Base-by-base conservation (phyloP, 2,888 invertebrate species). In the Leptopilina syphax region DNA sequence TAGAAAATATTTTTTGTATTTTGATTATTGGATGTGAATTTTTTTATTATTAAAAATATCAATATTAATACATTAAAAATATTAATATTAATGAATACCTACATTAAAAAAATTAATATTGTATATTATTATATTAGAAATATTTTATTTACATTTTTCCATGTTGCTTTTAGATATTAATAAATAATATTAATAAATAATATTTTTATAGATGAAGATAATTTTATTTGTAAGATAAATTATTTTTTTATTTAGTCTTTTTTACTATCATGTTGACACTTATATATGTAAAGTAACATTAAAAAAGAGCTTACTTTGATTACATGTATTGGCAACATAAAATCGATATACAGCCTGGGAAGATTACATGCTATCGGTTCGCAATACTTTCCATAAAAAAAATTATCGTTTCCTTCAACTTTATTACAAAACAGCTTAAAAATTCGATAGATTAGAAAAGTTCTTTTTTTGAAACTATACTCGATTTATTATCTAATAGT, bases 351-450 rank as follows among this genome's bases (percentile, higher is more conserved):
- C 3, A 18, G 63, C 63, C 63, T 63, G 3, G 24, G 63, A 63
- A 63, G 63, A 63, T 63, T 63, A 63, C 63, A 63, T 60, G 18
- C 63, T 63, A 18, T 63, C 63, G 18, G 63, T 63, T 63, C 24
- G 63, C 63, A 18, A 63, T 9, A 24, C 63, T 63, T 18, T 63
- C 63, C 24, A 63, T 24, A 24, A 63, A 63, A 63, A 63, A 63
- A 63, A 63, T 63, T n/a, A 63, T 63, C 63, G 18, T 63, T 63
- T 63, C 10, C 12, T 63, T 63, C 63, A 63, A 9, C 24, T 63
- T 63, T 63, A 63, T 63, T 63, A 63, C 63, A 63, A n/a, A 63
- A 63, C 63, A 63, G 63, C 63, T 63, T 63, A 63, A 18, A 63
- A 63, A 63, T 9, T 63, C n/a, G 24, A 3, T 9, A 50, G 50